Percentiles rank a stretch among this genome's conserved stretches.
Evolutionary conservation across 2,888 invertebrate species (phyloP).

Genomic region (Gisinianus flammeolus): DNA sequence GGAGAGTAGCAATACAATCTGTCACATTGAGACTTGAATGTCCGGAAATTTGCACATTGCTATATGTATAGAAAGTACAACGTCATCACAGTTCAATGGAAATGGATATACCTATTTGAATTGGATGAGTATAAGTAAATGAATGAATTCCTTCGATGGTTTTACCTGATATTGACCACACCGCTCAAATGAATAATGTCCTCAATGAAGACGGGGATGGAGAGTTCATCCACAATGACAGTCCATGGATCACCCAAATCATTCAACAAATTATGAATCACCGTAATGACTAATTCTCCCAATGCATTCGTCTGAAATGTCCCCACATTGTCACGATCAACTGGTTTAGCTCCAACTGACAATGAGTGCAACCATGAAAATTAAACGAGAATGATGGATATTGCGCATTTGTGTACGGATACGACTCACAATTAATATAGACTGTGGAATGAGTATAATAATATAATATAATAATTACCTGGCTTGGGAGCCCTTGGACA

Average conservation of each 20-base stretch:
- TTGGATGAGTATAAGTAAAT: not conserved
- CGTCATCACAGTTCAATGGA: not conserved
- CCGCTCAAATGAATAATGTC: not conserved
- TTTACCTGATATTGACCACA: constrained; percentile 3
- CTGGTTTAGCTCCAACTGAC: not conserved
- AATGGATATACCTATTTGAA: not conserved
- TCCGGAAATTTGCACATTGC: constrained; percentile 25
- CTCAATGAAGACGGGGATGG: constrained; percentile 2
- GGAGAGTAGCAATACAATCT: not conserved
- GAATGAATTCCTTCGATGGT: not conserved
- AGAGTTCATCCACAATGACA: not conserved
- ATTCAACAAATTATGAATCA: not conserved
- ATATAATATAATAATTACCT: no score
- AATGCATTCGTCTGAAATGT: constrained; percentile 9
- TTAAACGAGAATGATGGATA: not conserved
- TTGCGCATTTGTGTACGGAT: not conserved
- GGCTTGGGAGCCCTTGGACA: not conserved
- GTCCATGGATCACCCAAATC: constrained; percentile 5
- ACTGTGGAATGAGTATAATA: not conserved
- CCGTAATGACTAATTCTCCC: not conserved
- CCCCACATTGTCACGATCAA: not conserved
- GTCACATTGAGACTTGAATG: not conserved
- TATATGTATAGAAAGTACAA: no score
- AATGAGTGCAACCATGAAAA: no score
- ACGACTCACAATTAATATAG: not conserved